Base-by-base conservation (phyloP, 1,140 invertebrate genomes). In the Notospermus geniculatus region DNA sequence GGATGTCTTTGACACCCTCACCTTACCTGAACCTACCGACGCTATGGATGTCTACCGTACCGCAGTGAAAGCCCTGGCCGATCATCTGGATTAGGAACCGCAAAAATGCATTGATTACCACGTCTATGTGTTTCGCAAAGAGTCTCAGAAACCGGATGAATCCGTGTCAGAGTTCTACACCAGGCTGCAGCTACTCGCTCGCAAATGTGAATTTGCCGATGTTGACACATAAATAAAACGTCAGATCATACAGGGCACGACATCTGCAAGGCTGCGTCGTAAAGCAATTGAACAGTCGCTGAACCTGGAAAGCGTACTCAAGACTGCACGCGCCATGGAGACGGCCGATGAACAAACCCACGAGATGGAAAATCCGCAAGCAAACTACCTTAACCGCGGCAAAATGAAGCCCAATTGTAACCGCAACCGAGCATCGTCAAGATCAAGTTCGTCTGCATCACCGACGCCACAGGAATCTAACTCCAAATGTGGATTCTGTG, bases 151-250 rank as follows among this genome's bases (percentile, higher is more conserved):
- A 11, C 5, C 25, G 15, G n/a, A 9, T 36, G 62, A 66, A 55
- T 55, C 59, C 1, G 52, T 66, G 4, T 61, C 57, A n/a, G 50
- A 58, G 30, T 68, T 57, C 52, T 58, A 65, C 23, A 63, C 64
- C 1, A 30, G 67, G 41, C 29, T 66, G 23, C 17, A 45, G 41
- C 39, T 59, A 25, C 39, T 57, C 30, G 59, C 64, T 1, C 54
- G 62, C 53, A 39, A 23, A 15, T 69, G 65, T 64, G 41, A 62
- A 23, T 69, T 69, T 50, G 27, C n/a, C 13, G 53, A 55, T n/a
- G 15, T 2, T 9, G 22, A 17, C 27, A n/a, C 57, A 13, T 57
- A 65, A 32, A 25, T 43, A 9, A 67, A 50, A 27, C n/a, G 46
- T 5, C 46, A 50, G 25, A 50, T 50, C 4, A n/a, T 50, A 5